These are phyloP conservation scores for Rhamphomyia laevipes DNA, from an alignment of 2,888 invertebrate species.

Conservation along the genomic window DNA sequence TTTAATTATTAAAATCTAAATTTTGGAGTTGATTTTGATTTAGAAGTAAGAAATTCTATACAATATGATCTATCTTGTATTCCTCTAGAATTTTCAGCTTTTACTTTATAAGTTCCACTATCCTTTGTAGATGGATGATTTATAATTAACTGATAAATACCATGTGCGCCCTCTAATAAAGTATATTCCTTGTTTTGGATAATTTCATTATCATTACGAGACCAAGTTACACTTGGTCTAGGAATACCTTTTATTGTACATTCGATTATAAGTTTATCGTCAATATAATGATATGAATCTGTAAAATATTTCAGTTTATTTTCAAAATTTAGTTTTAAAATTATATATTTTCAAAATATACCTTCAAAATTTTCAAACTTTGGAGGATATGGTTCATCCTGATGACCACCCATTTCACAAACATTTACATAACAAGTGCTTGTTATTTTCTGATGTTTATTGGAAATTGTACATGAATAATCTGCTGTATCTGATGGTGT, in stretches of 20 bases:
- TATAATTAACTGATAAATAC: not conserved
- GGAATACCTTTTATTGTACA: not conserved
- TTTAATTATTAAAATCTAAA: too few relatives aligned
- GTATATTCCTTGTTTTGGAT: not conserved
- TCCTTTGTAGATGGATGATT: not conserved
- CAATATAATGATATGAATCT: not conserved
- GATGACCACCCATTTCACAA: not conserved
- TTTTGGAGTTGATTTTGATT: too few relatives aligned
- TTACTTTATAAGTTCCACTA: not conserved
- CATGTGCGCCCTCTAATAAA: not conserved
- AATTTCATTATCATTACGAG: not conserved
- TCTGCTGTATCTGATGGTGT: not conserved
- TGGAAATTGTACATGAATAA: not conserved
- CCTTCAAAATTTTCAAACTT: not conserved
- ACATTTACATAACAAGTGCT: not conserved
- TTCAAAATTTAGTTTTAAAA: not conserved
- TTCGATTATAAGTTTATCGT: not conserved
- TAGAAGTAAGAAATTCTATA: not conserved
- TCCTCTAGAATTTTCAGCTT: not conserved
- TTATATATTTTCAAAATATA: not conserved
- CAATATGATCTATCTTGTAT: not conserved
- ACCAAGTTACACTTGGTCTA: not conserved
- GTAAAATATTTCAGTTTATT: not conserved
- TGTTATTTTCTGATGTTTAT: not conserved
- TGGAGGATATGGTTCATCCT: not conserved